Evolutionary conservation across 2,888 invertebrate species (phyloP).

Genomic region (Hedychridium roseum): DNA sequence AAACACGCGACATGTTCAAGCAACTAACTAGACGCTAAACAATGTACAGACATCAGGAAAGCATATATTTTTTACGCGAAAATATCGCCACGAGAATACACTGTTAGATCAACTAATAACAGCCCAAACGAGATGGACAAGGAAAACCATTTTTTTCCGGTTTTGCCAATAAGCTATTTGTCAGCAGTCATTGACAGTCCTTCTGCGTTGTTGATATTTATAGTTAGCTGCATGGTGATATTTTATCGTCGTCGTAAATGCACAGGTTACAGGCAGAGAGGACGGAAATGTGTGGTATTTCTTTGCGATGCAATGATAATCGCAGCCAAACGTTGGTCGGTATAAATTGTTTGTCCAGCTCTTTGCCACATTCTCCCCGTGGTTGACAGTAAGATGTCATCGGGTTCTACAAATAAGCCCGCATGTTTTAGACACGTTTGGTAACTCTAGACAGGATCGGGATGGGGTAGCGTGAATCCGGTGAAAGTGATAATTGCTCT

Average conservation of each 20-base stretch:
- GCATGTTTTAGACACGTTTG: slow-evolving; percentile 40
- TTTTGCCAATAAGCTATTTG: too few species aligned
- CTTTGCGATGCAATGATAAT: slow-evolving; percentile 47
- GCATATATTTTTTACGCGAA: slow-evolving; percentile 13
- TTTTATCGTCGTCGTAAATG: too few species aligned
- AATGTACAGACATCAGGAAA: slow-evolving; percentile 17
- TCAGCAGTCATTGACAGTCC: too few species aligned
- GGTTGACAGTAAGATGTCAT: slow-evolving; percentile 51
- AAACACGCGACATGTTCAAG: slow-evolving; percentile 47
- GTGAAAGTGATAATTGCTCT: slow-evolving; percentile 47
- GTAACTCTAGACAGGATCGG: slow-evolving; percentile 31
- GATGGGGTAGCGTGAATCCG: slow-evolving; percentile 21
- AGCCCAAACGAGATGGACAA: too few species aligned
- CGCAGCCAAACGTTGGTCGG: slow-evolving; percentile 48
- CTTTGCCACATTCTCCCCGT: slow-evolving; percentile 43
- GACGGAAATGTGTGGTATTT: slow-evolving; percentile 43
- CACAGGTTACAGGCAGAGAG: too few species aligned
- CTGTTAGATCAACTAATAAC: too few species aligned
- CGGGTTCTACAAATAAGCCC: slow-evolving; percentile 48
- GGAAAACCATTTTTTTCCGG: too few species aligned
- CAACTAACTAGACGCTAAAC: slow-evolving; percentile 45
- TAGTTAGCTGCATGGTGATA: too few species aligned
- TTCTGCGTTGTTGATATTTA: too few species aligned
- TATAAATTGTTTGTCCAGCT: slow-evolving; percentile 51
- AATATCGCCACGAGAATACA: slow-evolving; percentile 15